phyloP scores from a whole-genome alignment of 2,888 invertebrate species.

The Acleris emargana region DNA sequence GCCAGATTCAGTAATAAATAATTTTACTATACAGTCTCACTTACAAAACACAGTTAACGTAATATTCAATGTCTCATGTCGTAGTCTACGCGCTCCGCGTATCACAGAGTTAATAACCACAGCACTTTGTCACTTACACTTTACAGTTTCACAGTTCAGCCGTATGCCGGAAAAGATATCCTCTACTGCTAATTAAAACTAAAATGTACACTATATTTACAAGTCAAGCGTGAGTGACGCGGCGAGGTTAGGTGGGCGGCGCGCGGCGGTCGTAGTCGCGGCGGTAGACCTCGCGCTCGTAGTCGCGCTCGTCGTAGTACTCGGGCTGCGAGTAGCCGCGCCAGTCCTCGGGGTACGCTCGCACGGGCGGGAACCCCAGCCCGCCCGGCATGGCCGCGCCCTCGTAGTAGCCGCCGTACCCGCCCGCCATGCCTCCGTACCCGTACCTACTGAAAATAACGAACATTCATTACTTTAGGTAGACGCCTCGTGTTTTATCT shows the following conservation, averaged over 20 bases:
- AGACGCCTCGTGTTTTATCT: too few relatives aligned
- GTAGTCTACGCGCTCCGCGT: slow-evolving; percentile 72
- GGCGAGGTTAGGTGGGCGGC: slow-evolving; percentile 77
- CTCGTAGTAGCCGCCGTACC: slow-evolving; percentile 73
- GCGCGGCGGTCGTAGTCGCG: slow-evolving; percentile 87
- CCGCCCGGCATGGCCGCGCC: slow-evolving; percentile 72
- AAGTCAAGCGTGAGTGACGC: slow-evolving; percentile 42
- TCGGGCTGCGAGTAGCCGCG: slow-evolving; percentile 77
- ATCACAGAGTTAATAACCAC: slow-evolving; percentile 81
- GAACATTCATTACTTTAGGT: not conserved
- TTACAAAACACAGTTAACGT: slow-evolving; percentile 70
- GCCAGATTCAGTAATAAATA: slow-evolving; percentile 78
- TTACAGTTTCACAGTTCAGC: slow-evolving; percentile 66
- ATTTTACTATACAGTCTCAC: slow-evolving; percentile 80
- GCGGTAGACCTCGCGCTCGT: slow-evolving; percentile 83
- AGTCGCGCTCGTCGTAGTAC: slow-evolving; percentile 82
- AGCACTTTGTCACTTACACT: slow-evolving; percentile 82
- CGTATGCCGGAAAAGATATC: slow-evolving; percentile 62
- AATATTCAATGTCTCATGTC: slow-evolving; percentile 58
- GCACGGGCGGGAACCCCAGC: slow-evolving; percentile 79
- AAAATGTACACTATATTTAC: slow-evolving; percentile 69
- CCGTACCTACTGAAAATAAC: slow-evolving; percentile 62
- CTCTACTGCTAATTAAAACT: slow-evolving; percentile 70
- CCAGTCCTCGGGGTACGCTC: slow-evolving; percentile 78
- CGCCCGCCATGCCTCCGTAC: slow-evolving; percentile 77